These are phyloP conservation scores for Synergus itoensis DNA, from an alignment of 2,888 invertebrate species.

Conservation along the genomic window DNA sequence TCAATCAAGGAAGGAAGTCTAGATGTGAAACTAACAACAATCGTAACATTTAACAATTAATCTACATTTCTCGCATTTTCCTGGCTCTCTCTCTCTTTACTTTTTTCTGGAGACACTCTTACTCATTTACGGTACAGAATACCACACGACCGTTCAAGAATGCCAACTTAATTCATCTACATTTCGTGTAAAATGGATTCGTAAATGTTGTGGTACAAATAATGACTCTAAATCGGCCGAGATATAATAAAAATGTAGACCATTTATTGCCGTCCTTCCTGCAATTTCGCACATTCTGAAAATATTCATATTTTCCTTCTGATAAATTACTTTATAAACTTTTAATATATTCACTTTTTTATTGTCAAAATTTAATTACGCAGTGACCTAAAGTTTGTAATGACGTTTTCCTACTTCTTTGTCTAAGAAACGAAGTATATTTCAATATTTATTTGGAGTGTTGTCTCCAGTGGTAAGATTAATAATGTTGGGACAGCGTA, in stretches of 20 bases:
- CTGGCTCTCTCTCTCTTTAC: neutral
- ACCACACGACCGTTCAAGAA: neutral
- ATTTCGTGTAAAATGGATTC: constrained; percentile 4
- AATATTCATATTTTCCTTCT: neutral
- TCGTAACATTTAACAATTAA: neutral
- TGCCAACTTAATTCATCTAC: neutral
- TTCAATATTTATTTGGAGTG: constrained; percentile 40
- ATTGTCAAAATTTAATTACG: no score
- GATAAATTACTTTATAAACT: neutral
- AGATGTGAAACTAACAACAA: neutral
- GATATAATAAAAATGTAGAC: neutral
- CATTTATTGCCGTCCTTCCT: neutral
- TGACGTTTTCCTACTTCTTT: neutral
- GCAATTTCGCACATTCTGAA: neutral
- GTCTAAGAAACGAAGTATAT: neutral
- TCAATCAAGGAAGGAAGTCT: neutral
- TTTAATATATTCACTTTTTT: no score
- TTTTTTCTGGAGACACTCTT: constrained; percentile 7
- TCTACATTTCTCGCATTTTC: neutral
- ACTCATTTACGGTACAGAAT: constrained; percentile 22
- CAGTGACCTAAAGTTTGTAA: neutral
- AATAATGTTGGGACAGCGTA: constrained; percentile 47
- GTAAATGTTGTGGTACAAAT: neutral
- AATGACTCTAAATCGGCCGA: neutral
- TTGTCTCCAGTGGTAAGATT: constrained; percentile 48